Evolutionary conservation across 2,797 vertebrate genomes (phyloP).

Genomic region (Capromys pilorides): DNA sequence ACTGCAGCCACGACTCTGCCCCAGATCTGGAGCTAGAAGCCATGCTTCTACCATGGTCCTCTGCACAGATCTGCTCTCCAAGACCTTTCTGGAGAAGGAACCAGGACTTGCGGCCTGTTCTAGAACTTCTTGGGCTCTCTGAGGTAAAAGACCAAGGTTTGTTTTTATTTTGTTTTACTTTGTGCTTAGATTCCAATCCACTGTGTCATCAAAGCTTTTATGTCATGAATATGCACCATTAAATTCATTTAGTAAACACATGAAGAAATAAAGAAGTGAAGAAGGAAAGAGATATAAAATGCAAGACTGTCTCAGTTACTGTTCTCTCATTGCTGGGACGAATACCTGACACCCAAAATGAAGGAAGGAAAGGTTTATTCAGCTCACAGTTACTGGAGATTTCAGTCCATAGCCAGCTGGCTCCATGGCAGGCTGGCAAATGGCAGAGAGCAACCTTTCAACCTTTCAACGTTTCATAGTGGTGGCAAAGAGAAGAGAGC

Average conservation of each 20-base stretch:
- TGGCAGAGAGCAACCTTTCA: too few relatives aligned
- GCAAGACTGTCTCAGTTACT: too few relatives aligned
- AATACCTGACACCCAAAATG: too few relatives aligned
- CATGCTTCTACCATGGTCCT: neutral
- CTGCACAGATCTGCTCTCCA: neutral
- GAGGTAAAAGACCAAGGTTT: neutral
- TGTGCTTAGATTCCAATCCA: neutral
- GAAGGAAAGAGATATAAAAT: too few relatives aligned
- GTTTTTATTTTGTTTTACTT: constrained; percentile 36
- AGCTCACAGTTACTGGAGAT: too few relatives aligned
- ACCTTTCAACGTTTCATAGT: too few relatives aligned
- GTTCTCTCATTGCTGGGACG: too few relatives aligned
- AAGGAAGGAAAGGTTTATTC: too few relatives aligned
- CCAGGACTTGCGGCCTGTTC: neutral
- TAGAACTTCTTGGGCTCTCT: neutral
- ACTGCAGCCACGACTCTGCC: fast-evolving
- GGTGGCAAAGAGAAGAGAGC: too few relatives aligned
- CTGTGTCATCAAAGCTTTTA: neutral
- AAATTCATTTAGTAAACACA: neutral
- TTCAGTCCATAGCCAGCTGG: too few relatives aligned
- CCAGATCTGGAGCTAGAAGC: neutral
- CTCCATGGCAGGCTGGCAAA: too few relatives aligned
- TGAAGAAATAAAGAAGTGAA: constrained; percentile 20
- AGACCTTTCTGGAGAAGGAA: neutral
- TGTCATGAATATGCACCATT: neutral